Conservation (phyloP, 2,113 vertebrate genomes). For the Brienomyrus brachyistius region DNA sequence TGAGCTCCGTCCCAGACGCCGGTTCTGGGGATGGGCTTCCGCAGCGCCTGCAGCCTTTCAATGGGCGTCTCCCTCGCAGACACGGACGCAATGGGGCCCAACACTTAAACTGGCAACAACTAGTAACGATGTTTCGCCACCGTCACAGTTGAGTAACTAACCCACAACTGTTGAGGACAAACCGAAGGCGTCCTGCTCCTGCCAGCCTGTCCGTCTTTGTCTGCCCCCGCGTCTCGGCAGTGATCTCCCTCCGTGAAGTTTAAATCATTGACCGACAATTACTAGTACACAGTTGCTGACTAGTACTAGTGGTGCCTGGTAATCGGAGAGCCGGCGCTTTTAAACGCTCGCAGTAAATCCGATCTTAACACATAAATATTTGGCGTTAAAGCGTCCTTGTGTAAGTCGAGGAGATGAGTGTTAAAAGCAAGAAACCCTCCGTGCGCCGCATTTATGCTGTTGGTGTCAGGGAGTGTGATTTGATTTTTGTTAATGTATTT, state of each 20-base stretch:
- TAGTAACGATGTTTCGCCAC: not conserved
- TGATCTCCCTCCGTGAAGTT: slow-evolving; percentile 1
- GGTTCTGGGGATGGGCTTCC: slow-evolving; percentile 60
- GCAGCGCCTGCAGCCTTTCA: slow-evolving; percentile 52
- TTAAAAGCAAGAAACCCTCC: not conserved
- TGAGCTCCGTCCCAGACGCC: slow-evolving; percentile 27
- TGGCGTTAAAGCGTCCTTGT: not conserved
- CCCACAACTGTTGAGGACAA: not conserved
- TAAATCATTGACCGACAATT: not conserved
- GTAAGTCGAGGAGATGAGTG: not conserved
- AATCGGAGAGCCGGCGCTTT: not conserved
- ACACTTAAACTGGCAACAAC: slow-evolving; percentile 5
- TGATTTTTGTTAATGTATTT: not conserved
- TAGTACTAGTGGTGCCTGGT: not conserved
- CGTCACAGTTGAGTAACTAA: not conserved
- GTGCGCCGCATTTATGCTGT: not conserved
- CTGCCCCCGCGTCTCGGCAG: not conserved
- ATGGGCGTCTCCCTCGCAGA: slow-evolving; percentile 63
- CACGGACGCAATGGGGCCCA: slow-evolving; percentile 24
- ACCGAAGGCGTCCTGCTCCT: not conserved
- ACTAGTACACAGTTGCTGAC: not conserved
- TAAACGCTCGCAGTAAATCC: not conserved
- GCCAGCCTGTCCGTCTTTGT: not conserved
- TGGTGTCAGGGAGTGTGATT: not conserved
- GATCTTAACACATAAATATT: not conserved